These are phyloP conservation scores for Nebria salina DNA, from an alignment of 2,888 invertebrate genomes.

Conservation along the genomic window DNA sequence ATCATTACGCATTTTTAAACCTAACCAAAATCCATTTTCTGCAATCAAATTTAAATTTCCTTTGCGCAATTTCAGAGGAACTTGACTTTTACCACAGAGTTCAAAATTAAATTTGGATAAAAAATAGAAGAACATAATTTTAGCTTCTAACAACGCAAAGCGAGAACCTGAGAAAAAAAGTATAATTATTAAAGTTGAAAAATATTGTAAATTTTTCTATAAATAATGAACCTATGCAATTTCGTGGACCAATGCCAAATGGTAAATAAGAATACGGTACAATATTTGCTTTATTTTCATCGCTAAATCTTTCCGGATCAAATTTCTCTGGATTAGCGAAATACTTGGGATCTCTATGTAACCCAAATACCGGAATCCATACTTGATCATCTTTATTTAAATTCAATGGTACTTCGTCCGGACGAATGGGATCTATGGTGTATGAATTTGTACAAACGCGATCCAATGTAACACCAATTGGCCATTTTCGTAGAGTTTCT, in stretches of 20 bases:
- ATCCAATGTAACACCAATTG: slow-evolving; percentile 61
- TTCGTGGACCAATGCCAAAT: slow-evolving; percentile 64
- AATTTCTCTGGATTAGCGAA: slow-evolving; percentile 21
- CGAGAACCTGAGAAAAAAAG: slow-evolving; percentile 47
- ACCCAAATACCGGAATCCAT: slow-evolving; percentile 57
- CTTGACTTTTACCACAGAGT: slow-evolving; percentile 41
- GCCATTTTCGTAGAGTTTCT: slow-evolving; percentile 65
- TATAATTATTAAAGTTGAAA: slow-evolving; percentile 10
- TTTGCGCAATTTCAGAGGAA: slow-evolving; percentile 41
- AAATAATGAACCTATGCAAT: slow-evolving; percentile 60
- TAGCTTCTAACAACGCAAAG: slow-evolving; percentile 48
- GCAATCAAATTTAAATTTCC: too few relatives aligned
- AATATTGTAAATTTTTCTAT: neutral
- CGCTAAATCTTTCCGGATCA: too few relatives aligned
- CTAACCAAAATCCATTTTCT: too few relatives aligned
- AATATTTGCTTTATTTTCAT: too few relatives aligned
- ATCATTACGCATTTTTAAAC: too few relatives aligned
- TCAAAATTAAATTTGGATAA: slow-evolving; percentile 50
- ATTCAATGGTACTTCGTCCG: slow-evolving; percentile 49
- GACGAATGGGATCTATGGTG: slow-evolving; percentile 52
- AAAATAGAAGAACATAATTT: slow-evolving; percentile 48
- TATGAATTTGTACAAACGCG: slow-evolving; percentile 66
- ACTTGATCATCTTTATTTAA: slow-evolving; percentile 55
- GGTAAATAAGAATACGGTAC: slow-evolving; percentile 50
- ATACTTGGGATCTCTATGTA: slow-evolving; percentile 60